Base-by-base conservation (phyloP, 2,113 vertebrate species). In the Poeciliopsis prolifica region DNA sequence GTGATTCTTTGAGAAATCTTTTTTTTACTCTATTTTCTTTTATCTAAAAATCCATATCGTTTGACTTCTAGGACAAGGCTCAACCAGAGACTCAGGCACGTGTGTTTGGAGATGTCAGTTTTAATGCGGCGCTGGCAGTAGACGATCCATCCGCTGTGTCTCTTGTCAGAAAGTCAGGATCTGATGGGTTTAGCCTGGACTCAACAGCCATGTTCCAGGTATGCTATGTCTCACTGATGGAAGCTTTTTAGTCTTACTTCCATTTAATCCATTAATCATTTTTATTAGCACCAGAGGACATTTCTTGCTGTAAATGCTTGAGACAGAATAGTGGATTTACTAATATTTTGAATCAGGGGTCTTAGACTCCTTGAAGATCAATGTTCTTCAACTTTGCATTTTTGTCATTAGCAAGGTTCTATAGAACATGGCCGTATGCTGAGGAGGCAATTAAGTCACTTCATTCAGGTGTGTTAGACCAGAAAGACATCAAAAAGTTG, bases 101-200 rank as follows among this genome's bases (percentile, higher is more conserved):
- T 15, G 92, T 82, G 64, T 99, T 99, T 85, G 95, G 97, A 42
- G 94, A 95, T 64, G 89, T 98, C 19, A 74, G 87, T 62, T 99
- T 99, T 84, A 96, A 97, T 65, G 97, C 97, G 30, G 91, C 87
- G 62, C 94, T 99, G 78, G 97, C 97, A 3, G 79, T 93, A 28
- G 97, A 99, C 2, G 97, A 98, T 87, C 95, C 95, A 0, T 95
- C 96, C 82, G 97, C 97, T 29, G 10, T 94, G 75, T 75, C 95
- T 0, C 90, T 98, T 19, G 95, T 97, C 85, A 96, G 93, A 76
- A 97, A 98, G 75, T 96, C 97, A 4, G 96, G 97, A 3, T 97
- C 97, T 2, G 97, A 99, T 80, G 97, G 97, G 22, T 99, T 99
- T 88, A 95, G 94, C 87, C 84, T 99, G 2, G 96, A 98, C 83